These are phyloP conservation scores for Acropora tenuis DNA, from an alignment of 64 coral and sea anemone genomes.

Conservation along the genomic window DNA sequence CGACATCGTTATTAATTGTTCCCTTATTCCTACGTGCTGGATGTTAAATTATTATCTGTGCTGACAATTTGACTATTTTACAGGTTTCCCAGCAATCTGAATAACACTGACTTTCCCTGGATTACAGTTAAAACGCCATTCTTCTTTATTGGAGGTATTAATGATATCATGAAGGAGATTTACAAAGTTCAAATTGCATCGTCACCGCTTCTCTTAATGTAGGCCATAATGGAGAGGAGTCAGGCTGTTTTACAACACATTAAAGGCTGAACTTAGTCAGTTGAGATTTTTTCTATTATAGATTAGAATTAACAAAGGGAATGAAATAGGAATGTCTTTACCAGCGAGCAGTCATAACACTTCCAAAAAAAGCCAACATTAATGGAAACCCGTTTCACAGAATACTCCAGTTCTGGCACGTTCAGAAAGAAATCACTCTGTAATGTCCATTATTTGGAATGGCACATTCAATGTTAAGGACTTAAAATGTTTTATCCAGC, in stretches of 20 bases:
- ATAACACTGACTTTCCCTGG: neutral
- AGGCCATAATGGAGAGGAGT: neutral
- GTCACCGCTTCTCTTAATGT: neutral
- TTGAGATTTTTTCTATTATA: no score
- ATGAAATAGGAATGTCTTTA: no score
- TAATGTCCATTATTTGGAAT: neutral
- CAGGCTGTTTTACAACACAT: no score
- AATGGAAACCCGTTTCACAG: no score
- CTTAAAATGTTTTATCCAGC: neutral
- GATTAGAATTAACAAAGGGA: no score
- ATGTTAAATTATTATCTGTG: neutral
- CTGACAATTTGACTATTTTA: conserved; percentile 29
- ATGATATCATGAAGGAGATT: neutral
- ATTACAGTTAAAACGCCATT: conserved; percentile 23
- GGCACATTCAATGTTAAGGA: neutral
- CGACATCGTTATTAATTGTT: neutral
- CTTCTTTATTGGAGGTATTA: conserved; percentile 48
- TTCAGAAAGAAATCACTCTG: no score
- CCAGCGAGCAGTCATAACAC: no score
- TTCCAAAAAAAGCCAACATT: no score
- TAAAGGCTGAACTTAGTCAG: no score
- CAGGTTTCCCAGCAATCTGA: conserved; percentile 37
- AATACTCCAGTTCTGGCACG: no score
- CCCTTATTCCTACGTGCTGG: neutral
- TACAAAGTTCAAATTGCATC: neutral